Conservation (phyloP, 2,888 invertebrate species). For the Lepeophtheirus nordmannii region DNA sequence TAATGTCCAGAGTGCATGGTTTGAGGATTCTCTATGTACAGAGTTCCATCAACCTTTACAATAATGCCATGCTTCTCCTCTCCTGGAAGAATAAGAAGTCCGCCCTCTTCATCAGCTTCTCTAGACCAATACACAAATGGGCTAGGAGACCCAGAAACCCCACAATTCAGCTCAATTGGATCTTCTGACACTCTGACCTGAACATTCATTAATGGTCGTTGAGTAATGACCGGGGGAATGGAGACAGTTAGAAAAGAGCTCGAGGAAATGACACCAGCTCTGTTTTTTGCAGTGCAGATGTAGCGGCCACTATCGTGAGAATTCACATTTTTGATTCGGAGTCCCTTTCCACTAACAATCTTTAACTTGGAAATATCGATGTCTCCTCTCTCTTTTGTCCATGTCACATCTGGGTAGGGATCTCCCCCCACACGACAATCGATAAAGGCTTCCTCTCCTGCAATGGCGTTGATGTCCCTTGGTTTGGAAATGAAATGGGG, state of each 20-base stretch:
- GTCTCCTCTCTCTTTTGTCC: conserved; percentile 8
- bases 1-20: conserved; percentile 7
- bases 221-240: conserved; percentile 12
- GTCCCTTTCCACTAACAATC: conserved; percentile 12
- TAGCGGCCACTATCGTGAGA: conserved; percentile 8
- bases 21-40: conserved; percentile 1
- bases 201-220: not conserved
- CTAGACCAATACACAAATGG: conserved; percentile 14
- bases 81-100: not conserved
- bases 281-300: conserved; percentile 16
- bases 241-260: not conserved
- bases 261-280: not conserved
- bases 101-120: conserved; percentile 2
- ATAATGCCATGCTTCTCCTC: not conserved
- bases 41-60: conserved; percentile 12
- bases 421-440: conserved; percentile 17
- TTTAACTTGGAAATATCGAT: conserved; percentile 16
- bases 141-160: conserved; percentile 2
- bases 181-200: not conserved
- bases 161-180: not conserved
- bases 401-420: conserved; percentile 17
- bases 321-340: conserved; percentile 12
- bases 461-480: not conserved
- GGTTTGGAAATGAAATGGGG: conserved; percentile 11
- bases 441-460: conserved; percentile 11